Evolutionary conservation across 2,113 vertebrate species (phyloP).

Genomic region (Phylloscopus whistleri): DNA sequence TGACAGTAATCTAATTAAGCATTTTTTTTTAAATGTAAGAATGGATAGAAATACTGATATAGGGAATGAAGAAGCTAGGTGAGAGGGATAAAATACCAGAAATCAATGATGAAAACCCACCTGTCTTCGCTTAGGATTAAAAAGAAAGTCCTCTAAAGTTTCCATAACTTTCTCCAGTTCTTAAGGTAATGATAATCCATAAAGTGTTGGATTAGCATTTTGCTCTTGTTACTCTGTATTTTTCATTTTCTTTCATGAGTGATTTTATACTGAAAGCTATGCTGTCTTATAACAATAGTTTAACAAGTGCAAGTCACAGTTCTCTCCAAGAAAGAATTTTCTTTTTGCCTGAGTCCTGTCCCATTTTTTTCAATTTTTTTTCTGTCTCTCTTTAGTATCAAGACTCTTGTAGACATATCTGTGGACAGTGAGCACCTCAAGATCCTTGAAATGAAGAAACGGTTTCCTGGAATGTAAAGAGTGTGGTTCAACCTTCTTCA

Average conservation of each 20-base stretch:
- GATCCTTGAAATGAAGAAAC: neutral
- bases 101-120: neutral
- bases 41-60: neutral
- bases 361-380: neutral
- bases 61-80: neutral
- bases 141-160: neutral
- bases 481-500: neutral
- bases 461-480: neutral
- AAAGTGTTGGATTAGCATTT: neutral
- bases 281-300: neutral
- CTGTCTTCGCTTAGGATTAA: neutral
- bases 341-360: neutral
- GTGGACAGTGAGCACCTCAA: accelerated
- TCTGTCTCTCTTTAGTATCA: neutral
- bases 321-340: neutral
- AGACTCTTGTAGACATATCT: neutral
- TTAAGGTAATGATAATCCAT: neutral
- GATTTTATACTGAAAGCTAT: neutral
- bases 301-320: neutral
- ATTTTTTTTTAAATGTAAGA: neutral
- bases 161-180: neutral
- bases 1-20: neutral
- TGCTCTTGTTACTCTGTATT: neutral
- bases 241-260: neutral
- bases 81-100: neutral